Percentiles rank a stretch among this genome's conserved stretches.
Conservation (phyloP, 37 sponge, comb jelly and placozoan genomes). For the Spongilla lacustris region DNA sequence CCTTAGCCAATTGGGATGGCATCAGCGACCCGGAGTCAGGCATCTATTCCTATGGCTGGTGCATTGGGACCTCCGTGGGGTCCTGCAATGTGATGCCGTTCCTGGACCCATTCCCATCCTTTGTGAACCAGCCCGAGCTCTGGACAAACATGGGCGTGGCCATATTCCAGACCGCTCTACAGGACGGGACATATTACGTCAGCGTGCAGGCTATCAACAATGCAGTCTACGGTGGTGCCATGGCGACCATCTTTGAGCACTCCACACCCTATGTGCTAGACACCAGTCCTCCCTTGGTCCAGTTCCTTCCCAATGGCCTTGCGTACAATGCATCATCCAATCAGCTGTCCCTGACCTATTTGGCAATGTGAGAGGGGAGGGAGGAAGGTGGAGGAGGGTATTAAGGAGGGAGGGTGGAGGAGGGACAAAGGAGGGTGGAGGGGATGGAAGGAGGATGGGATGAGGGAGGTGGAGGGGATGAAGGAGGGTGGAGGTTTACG, state of each 20-base stretch:
- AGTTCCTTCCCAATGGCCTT: not conserved
- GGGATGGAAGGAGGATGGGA: not conserved
- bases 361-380: conserved; percentile 49
- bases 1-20: conserved; percentile 83
- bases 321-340: conserved; percentile 49
- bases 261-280: conserved; percentile 80
- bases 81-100: conserved; percentile 47
- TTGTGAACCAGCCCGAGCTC: not conserved
- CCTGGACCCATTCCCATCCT: conserved; percentile 43
- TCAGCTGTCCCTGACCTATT: conserved; percentile 36
- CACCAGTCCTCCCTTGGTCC: conserved; percentile 68
- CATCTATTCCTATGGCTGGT: conserved; percentile 85
- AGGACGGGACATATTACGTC: conserved; percentile 79
- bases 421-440: not conserved
- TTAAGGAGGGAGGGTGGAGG: too few relatives aligned
- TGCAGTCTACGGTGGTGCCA: conserved; percentile 80
- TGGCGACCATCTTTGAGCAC: conserved; percentile 82
- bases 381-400: too few relatives aligned
- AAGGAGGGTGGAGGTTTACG: not conserved
- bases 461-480: not conserved
- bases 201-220: conserved; percentile 78
- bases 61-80: conserved; percentile 65
- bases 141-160: conserved; percentile 73
- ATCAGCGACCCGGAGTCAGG: conserved; percentile 73
- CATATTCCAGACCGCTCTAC: conserved; percentile 10